Evolutionary conservation across 2,888 invertebrate genomes (phyloP), one percentile per base, ranked within the genome.

Genomic region (Drosophila mayaguana): DNA sequence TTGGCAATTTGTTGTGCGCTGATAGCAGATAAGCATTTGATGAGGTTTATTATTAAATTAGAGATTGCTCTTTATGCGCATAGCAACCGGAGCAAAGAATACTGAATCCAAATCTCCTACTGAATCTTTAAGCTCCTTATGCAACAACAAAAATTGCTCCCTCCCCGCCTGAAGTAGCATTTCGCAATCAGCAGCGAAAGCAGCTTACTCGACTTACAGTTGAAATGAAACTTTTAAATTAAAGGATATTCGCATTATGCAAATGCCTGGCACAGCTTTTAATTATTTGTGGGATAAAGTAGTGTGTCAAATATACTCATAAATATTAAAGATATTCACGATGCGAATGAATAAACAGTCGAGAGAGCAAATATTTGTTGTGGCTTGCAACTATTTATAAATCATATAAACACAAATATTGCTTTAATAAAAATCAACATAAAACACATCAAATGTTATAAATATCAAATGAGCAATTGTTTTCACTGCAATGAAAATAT

Each of bases 1-100:
- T 72, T 69, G 78, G 84, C 82, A 88, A 88, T 88, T 83, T 83
- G 83, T 80, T 80, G 81, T 64, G 78, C 74, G 83, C 79, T 88
- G 84, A 87, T 88, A 81, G 78, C 82, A 82, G 88, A 86, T 87
- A 87, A 87, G 86, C 86, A 81, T 87, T 88, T 87, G 88, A 87
- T 86, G 84, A 88, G 88, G 80, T 79, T 88, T 88, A 79, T 81
- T 84, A 75, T 80, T 75, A 78, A 84, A 89, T 89, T 75, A 62
- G 75, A 71, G 81, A 60, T 63, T 71, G 57, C 65, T 61, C 70
- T 54, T 75, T 45, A 48, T 61, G 46, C 34, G 36, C 63, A 46
- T 46, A 50, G 69, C 64, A 75, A 65, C 75, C 46, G 54, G 53
- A 36, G 42, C 14, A 8, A 48, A 32, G 14, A 25, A 42, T 18